Percentiles rank a stretch among this genome's conserved stretches.
Evolutionary conservation across 1,140 invertebrate genomes (phyloP).

Genomic region (Trigoniulus corallinus): DNA sequence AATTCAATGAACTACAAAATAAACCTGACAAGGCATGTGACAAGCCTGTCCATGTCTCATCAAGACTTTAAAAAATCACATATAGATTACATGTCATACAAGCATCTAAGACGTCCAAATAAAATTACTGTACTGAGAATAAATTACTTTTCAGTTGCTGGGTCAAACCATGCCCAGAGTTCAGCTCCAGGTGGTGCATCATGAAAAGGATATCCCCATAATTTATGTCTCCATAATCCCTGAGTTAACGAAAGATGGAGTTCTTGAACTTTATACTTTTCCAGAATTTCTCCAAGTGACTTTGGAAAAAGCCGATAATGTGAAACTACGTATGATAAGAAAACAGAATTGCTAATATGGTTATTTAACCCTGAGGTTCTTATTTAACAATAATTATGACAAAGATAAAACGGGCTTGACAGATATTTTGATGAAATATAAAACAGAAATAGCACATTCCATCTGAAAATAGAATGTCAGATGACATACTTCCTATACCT

Average conservation of each 20-base stretch:
- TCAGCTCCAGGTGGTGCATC: slow-evolving; percentile 83
- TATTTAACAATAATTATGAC: too few relatives aligned
- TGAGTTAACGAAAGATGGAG: slow-evolving; percentile 80
- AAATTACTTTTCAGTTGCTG: slow-evolving; percentile 30
- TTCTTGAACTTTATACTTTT: slow-evolving; percentile 67
- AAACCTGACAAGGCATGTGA: slow-evolving; percentile 80
- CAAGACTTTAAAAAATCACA: slow-evolving; percentile 32
- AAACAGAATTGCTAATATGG: too few relatives aligned
- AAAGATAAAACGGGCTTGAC: too few relatives aligned
- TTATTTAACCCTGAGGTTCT: too few relatives aligned
- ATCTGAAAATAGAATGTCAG: too few relatives aligned
- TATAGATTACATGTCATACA: neutral
- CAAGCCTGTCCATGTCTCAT: slow-evolving; percentile 70
- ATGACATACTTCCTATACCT: too few relatives aligned
- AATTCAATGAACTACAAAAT: slow-evolving; percentile 90
- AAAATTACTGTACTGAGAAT: neutral
- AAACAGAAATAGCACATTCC: too few relatives aligned
- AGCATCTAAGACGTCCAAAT: neutral
- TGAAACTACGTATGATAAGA: slow-evolving; percentile 25
- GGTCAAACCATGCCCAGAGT: slow-evolving; percentile 77
- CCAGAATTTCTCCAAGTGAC: slow-evolving; percentile 75
- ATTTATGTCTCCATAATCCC: slow-evolving; percentile 78
- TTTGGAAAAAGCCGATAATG: slow-evolving; percentile 79
- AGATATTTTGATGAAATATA: too few relatives aligned
- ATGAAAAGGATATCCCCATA: slow-evolving; percentile 75